Percentiles rank a stretch among this genome's conserved stretches.
Conservation (phyloP, 2,113 vertebrate species). For the Pithys albifrons region DNA sequence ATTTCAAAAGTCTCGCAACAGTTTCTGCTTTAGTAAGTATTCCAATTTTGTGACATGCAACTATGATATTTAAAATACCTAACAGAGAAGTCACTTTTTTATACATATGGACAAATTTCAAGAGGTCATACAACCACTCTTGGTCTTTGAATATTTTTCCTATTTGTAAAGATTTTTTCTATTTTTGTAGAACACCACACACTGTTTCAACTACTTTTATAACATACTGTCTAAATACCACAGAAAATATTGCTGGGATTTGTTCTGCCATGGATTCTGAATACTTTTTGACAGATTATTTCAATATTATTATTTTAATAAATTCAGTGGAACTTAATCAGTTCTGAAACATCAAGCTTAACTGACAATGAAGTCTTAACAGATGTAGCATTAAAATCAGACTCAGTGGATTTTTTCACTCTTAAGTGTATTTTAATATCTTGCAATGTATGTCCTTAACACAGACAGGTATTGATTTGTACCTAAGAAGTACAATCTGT, state of each 20-base stretch:
- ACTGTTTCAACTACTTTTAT: slow-evolving; percentile 9
- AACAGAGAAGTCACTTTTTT: background rate
- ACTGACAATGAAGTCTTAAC: slow-evolving; percentile 38
- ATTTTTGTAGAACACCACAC: slow-evolving; percentile 5
- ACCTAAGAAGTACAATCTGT: background rate
- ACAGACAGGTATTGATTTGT: slow-evolving; percentile 17
- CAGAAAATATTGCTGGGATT: slow-evolving; percentile 30
- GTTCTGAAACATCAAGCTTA: slow-evolving; percentile 22
- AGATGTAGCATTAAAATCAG: slow-evolving; percentile 39
- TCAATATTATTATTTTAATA: background rate
- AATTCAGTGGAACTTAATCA: slow-evolving; percentile 27
- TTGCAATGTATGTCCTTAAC: background rate
- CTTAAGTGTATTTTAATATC: slow-evolving; percentile 39
- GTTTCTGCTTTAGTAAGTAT: slow-evolving; percentile 30
- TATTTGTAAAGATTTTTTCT: slow-evolving; percentile 11
- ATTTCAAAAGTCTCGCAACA: slow-evolving; percentile 32
- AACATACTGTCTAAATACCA: background rate
- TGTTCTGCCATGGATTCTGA: background rate
- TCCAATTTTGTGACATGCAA: slow-evolving; percentile 21
- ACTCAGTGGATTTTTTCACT: slow-evolving; percentile 12
- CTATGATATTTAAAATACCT: background rate
- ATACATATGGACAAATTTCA: background rate
- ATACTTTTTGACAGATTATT: slow-evolving; percentile 28
- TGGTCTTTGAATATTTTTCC: slow-evolving; percentile 44
- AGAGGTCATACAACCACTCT: background rate